Evolutionary conservation across 2,113 vertebrate genomes (phyloP).

Genomic region (Scophthalmus maximus): DNA sequence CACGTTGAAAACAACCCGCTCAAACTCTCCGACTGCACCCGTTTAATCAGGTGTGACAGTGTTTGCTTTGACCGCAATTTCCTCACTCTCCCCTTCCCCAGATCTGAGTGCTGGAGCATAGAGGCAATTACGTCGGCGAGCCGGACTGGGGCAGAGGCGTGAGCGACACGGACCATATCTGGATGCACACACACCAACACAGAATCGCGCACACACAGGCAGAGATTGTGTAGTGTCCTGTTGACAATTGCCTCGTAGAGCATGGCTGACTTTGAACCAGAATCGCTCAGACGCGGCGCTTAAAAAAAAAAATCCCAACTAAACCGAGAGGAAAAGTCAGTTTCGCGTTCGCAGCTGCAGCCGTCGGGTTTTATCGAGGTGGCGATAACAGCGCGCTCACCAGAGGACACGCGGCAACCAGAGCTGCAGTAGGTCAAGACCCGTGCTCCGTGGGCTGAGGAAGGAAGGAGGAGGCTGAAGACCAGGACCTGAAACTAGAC

Average conservation of each 20-base stretch:
- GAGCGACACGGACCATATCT: conserved; percentile 8
- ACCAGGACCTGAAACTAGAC: background rate
- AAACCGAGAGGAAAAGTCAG: background rate
- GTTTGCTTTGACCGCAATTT: conserved; percentile 51
- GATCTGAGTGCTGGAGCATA: background rate
- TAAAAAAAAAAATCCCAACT: background rate
- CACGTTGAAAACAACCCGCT: conserved; percentile 17
- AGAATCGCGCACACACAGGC: background rate
- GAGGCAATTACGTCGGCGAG: conserved; percentile 12
- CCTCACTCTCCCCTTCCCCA: conserved; percentile 1
- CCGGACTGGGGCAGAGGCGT: background rate
- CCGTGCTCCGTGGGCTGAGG: background rate
- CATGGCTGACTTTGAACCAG: too few relatives aligned
- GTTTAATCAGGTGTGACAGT: conserved; percentile 46
- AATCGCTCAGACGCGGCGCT: too few relatives aligned
- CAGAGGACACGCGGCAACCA: too few relatives aligned
- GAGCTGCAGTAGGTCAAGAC: too few relatives aligned
- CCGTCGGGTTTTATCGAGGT: background rate
- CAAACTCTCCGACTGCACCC: conserved; percentile 20
- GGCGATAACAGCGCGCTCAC: background rate
- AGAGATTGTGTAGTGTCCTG: too few relatives aligned
- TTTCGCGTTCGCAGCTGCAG: background rate
- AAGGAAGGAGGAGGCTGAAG: background rate
- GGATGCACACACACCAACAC: background rate
- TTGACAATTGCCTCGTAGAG: too few relatives aligned